Base-by-base conservation (phyloP, 2,797 vertebrate species). In the Periophthalmus magnuspinnatus region DNA sequence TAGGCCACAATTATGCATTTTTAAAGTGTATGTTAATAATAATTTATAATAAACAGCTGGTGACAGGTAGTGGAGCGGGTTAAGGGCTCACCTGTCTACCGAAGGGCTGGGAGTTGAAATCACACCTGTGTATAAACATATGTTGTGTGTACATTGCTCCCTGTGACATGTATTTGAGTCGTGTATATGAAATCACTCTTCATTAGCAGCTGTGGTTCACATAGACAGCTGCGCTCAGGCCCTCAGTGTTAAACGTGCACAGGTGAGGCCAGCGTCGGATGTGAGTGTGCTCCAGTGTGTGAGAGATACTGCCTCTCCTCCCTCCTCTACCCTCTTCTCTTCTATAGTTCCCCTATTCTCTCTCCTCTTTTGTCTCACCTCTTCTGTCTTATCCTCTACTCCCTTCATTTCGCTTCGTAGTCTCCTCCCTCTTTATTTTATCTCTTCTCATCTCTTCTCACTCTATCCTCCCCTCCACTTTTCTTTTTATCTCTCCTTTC, bases 131-230 rank as follows among this genome's bases (percentile, higher is more conserved):
- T 54, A 19, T 54, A 21, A 21, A 48, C 17, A 1, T 14, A 48
- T 48, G 47, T 48, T 13, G 47, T 16, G 47, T 48, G 47, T 55
- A 10, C 3, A 11, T 55, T 24, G 28, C 28, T 28, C 28, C 3
- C 3, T 28, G 28, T 28, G 28, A 28, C 28, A 28, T 28, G 28
- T 21, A 8, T 5, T 22, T 28, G 14, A 13, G 21, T 54, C 52
- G 21, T 48, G 48, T 48, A 14, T 10, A 21, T 19, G 55, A n/a
- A 54, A 48, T 2, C 9, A 10, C n/a, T 24, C 22, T 4, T 21
- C 8, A 28, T 28, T 41, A 22, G 69, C 76, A 68, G 66, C 73
- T 38, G 45, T 54, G 66, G 56, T 74, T 68, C 48, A 69, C 21
- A 72, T 17, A 72, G 54, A 55, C 63, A 72, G 69, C 38, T 32